Conservation (phyloP, 2,888 invertebrate species). For the Pheosia tremula region DNA sequence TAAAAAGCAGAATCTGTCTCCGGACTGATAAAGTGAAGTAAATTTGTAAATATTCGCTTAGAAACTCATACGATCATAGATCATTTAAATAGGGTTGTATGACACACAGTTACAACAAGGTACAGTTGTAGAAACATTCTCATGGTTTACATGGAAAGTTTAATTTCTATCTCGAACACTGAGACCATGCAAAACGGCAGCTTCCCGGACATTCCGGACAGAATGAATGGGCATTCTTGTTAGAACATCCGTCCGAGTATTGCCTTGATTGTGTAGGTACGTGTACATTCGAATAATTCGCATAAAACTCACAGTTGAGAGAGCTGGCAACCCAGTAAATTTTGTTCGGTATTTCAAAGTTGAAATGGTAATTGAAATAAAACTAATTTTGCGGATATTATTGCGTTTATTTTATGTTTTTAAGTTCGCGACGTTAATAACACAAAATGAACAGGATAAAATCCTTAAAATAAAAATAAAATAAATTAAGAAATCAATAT, state of each 20-base stretch:
- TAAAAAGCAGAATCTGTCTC: neutral
- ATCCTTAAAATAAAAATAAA: too few species aligned
- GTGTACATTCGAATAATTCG: neutral
- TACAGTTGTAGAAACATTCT: constrained; percentile 21
- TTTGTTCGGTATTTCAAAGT: neutral
- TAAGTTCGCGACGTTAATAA: too few species aligned
- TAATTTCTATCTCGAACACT: constrained; percentile 33
- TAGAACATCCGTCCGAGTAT: constrained; percentile 25
- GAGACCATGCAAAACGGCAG: constrained; percentile 38
- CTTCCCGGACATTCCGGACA: constrained; percentile 37
- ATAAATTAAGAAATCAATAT: too few species aligned
- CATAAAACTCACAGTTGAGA: neutral
- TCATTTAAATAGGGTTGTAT: neutral
- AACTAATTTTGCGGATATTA: too few species aligned
- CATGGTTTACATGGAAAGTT: constrained; percentile 24
- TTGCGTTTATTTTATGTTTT: constrained; percentile 7
- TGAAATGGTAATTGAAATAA: neutral
- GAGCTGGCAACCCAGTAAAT: neutral
- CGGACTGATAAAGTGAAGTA: neutral
- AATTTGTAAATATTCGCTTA: too few species aligned
- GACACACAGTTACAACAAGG: constrained; percentile 9
- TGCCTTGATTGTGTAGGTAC: neutral
- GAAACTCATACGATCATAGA: neutral
- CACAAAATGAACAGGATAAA: too few species aligned
- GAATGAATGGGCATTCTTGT: constrained; percentile 41